Base-by-base conservation (phyloP, 2,888 invertebrate genomes). In the Abrostola triplasia region DNA sequence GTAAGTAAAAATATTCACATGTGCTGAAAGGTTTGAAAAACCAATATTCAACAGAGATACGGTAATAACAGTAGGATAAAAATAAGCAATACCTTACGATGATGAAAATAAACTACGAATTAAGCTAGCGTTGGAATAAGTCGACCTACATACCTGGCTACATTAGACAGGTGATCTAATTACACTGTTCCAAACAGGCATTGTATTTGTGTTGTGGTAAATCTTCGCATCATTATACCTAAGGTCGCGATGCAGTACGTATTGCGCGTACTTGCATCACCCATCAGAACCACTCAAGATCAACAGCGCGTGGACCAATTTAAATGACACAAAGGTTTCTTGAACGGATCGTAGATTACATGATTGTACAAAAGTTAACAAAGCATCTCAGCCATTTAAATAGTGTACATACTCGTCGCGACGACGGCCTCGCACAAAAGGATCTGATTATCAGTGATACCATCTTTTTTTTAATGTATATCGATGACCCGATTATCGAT, bases 101-200 rank as follows among this genome's bases (percentile, higher is more conserved):
- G 48, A 41, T 51, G 55, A 11, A 76, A 73, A 72, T 67, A 67
- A 79, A 70, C 56, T 60, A 37, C 52, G 52, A n/a, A 56, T 72
- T 59, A 61, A 75, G 59, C 58, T 64, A 60, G 58, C 60, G 54
- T 57, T 68, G 38, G 5, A 41, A 58, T 52, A 42, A 40, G 65
- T 47, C 44, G 73, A 76, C 77, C 79, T 64, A 76, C 48, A 76
- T 77, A 67, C 50, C 52, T 58, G 47, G 53, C 10, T 44, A 58
- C 50, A 59, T 61, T 59, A 47, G 59, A 56, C 44, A 47, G 58
- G 42, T 60, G 49, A 55, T 64, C 62, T 69, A 72, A 66, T 66
- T 78, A 64, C 66, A 76, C 52, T 24, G 37, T 61, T 76, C 63
- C 59, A 63, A 76, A 57, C 61, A 59, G 50, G 59, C 54, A 74